Conservation (phyloP, 2,797 vertebrate genomes). For the Hephaestus fuliginosus region DNA sequence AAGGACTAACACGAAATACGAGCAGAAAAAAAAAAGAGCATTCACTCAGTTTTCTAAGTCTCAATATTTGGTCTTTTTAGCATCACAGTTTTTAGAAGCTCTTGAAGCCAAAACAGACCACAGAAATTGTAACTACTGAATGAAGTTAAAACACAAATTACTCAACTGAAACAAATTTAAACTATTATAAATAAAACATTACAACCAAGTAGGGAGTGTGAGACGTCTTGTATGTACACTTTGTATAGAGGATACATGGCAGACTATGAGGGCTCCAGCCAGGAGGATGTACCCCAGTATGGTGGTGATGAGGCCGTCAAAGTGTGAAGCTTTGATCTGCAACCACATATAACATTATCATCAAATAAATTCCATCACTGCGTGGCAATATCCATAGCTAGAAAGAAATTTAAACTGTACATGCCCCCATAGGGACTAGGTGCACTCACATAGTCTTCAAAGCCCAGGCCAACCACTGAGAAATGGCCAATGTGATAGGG, state of each 20-base stretch:
- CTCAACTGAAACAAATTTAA: not conserved
- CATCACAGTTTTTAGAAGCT: not conserved
- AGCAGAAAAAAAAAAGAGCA: not conserved
- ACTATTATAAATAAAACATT: too few relatives aligned
- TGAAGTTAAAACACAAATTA: not conserved
- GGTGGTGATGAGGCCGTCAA: constrained; percentile 96
- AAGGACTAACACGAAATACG: constrained; percentile 81
- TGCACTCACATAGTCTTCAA: constrained; percentile 94
- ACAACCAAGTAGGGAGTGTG: too few relatives aligned
- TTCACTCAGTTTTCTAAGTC: not conserved
- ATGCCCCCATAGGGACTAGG: not conserved
- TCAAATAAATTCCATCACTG: not conserved
- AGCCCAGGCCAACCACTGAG: constrained; percentile 95
- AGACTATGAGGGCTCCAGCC: constrained; percentile 93
- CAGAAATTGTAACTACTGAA: not conserved
- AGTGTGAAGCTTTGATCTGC: constrained; percentile 95
- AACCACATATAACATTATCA: constrained; percentile 13
- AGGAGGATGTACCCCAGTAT: constrained; percentile 96
- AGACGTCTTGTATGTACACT: too few relatives aligned
- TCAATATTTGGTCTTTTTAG: not conserved
- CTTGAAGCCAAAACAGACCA: not conserved
- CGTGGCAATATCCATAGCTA: not conserved
- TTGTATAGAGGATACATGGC: constrained; percentile 93
- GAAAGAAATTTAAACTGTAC: constrained; percentile 37
- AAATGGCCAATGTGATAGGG: constrained; percentile 98